These are phyloP conservation scores for Nyctalus aviator DNA, from an alignment of 2,797 vertebrate species.

Conservation along the genomic window DNA sequence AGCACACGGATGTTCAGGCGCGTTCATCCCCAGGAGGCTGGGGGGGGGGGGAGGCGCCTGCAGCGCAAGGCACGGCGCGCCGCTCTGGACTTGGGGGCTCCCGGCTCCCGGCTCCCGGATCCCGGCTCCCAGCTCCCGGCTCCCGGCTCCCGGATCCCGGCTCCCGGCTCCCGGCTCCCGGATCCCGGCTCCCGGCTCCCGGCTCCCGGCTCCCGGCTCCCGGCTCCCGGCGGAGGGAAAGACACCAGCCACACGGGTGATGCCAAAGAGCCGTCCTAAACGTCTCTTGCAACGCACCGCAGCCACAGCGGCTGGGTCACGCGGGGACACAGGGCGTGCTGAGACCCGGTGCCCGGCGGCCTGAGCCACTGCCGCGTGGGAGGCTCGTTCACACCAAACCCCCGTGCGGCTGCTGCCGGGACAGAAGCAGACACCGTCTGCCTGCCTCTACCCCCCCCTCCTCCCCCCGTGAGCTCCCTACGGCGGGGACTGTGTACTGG, in stretches of 20 bases:
- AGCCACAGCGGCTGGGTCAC: background rate
- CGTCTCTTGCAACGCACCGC: background rate
- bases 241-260: background rate
- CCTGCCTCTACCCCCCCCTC: background rate
- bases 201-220: background rate
- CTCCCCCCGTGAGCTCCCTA: constrained; percentile 45
- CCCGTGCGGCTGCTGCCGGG: constrained; percentile 15
- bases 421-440: background rate
- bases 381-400: background rate
- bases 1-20: constrained; percentile 8
- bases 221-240: background rate
- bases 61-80: background rate
- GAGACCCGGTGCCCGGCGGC: background rate
- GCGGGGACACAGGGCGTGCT: background rate
- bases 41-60: background rate
- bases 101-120: too few relatives aligned
- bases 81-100: background rate
- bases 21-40: background rate
- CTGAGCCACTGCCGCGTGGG: too few relatives aligned
- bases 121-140: background rate
- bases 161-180: background rate
- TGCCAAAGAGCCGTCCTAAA: background rate
- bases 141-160: background rate
- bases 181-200: background rate
- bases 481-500: constrained; percentile 8